Evolutionary conservation across 2,888 invertebrate species (phyloP), one percentile per base, ranked within the genome.

Genomic region (Dromius quadrimaculatus): DNA sequence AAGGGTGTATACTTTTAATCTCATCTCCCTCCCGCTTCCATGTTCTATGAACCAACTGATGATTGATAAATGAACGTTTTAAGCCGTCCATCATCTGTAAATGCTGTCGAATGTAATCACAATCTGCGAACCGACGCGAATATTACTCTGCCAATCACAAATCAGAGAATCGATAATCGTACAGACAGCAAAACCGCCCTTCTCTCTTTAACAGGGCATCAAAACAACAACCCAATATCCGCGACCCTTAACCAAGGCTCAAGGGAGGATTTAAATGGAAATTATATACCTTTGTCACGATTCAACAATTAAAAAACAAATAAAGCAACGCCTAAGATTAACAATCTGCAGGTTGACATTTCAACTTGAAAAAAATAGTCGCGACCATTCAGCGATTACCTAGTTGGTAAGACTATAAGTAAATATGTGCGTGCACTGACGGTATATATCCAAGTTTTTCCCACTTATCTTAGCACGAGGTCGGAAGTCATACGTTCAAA

Each of bases 51-150:
- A 34, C 20, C 41, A 41, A 45, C 45, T 63, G 45, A 28, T 50
- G 50, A 64, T 64, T 64, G 64, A 64, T 64, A 64, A 64, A 64
- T 64, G 64, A 64, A 50, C 64, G 41, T 64, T 64, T 64, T 64
- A 50, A 64, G 13, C 36, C 64, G 64, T 64, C 50, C 47, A 64
- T 64, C 64, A 64, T 64, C 20, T 64, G 50, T 64, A 64, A 64
- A 64, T 28, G 50, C 64, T 47, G 64, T 64, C 64, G 50, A 64
- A 64, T 22, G 34, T 61, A 61, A 62, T 70, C 61, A 62, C 61
- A 38, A 62, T 62, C 45, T 17, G 36, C 47, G 34, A 43, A 64
- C 15, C 45, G 47, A 45, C 20, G 62, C 45, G 47, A 62, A 70
- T 59, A 70, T 70, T 50, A 62, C 70, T 45, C 38, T 61, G 62